These are phyloP conservation scores for Stictocephala bisonia DNA, from an alignment of 2,888 invertebrate genomes.

Conservation along the genomic window DNA sequence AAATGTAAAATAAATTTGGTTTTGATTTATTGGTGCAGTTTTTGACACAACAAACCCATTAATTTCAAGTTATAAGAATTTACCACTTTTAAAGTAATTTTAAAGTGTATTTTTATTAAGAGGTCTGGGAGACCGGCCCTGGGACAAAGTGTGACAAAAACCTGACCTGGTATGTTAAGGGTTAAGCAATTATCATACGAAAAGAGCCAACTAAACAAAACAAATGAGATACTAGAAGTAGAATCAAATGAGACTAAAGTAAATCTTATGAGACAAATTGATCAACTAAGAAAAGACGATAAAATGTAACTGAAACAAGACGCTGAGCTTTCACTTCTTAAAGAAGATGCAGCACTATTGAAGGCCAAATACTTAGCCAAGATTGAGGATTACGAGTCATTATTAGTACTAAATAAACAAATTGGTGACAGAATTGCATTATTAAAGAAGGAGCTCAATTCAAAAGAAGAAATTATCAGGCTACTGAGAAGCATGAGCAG, in stretches of 20 bases:
- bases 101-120: too few species aligned
- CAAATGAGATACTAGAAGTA: neutral
- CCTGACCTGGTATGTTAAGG: too few species aligned
- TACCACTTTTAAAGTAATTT: too few species aligned
- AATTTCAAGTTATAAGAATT: too few species aligned
- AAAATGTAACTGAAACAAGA: neutral
- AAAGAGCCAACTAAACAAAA: neutral
- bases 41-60: too few species aligned
- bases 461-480: neutral
- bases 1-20: too few species aligned
- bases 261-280: too few species aligned
- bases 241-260: neutral
- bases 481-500: neutral
- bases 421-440: neutral
- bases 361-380: neutral
- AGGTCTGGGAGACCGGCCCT: too few species aligned
- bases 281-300: neutral
- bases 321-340: neutral
- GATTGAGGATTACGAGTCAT: neutral
- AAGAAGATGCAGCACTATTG: neutral
- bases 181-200: too few species aligned
- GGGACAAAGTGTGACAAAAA: too few species aligned
- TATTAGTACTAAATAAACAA: neutral
- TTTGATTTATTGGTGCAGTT: too few species aligned
- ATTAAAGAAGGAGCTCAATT: neutral